These are phyloP conservation scores for Connochaetes taurinus DNA, from an alignment of 2,113 vertebrate species.

Conservation along the genomic window DNA sequence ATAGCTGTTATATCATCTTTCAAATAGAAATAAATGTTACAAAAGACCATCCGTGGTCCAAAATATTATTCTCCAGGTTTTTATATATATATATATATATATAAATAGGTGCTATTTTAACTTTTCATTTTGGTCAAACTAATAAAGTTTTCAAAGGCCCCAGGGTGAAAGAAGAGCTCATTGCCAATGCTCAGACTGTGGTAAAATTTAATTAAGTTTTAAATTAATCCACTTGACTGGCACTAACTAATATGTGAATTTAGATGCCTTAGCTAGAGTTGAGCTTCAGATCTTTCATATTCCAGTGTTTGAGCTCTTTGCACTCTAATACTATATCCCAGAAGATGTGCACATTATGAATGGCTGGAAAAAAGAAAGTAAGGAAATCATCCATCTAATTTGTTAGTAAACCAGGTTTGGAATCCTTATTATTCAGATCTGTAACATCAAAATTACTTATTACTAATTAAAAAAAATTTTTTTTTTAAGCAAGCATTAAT, in stretches of 20 bases:
- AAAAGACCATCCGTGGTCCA: background rate
- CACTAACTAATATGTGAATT: background rate
- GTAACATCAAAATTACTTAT: background rate
- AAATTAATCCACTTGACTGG: background rate
- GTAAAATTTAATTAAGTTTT: background rate
- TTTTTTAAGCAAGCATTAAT: background rate
- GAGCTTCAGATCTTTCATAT: background rate
- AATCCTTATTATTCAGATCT: background rate
- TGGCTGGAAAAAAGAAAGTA: background rate
- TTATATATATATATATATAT: background rate
- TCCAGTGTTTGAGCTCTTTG: background rate
- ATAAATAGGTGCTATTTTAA: constrained; percentile 15
- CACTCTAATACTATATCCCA: background rate
- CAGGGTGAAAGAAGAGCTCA: background rate
- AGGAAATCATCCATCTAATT: background rate
- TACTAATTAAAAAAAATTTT: background rate
- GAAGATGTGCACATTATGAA: background rate
- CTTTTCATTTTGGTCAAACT: constrained; percentile 29
- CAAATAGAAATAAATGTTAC: background rate
- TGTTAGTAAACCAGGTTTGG: background rate
- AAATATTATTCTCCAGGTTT: background rate
- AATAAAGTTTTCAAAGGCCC: background rate
- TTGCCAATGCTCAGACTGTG: background rate
- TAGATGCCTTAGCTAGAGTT: background rate
- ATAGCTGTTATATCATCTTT: constrained; percentile 1